Evolutionary conservation across 2,797 vertebrate genomes (phyloP), one percentile per base, ranked within the genome.

Genomic region (Gobio occitaniae): DNA sequence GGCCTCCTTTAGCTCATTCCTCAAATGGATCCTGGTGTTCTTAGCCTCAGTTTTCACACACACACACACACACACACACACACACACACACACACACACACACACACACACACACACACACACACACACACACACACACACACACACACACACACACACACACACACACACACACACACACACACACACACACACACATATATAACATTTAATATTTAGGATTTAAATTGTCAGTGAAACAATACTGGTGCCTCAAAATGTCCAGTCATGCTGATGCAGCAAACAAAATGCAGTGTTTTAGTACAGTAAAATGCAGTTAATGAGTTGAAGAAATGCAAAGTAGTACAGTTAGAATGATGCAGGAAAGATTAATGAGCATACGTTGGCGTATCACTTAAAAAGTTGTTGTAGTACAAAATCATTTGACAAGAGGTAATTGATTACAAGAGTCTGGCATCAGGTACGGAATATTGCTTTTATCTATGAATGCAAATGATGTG

Each of bases 281-380:
- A 61, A 59, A 36, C 8, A 29, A 81, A 80, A 56, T 19, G 4
- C 21, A 10, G 15, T 29, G 19, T 41, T 81, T 71, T 29, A 32
- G 21, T 38, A 75, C 29, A 38, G 74, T 82, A 29, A 81, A 71
- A 81, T 71, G 50, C 50, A 63, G 16, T 19, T 63, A 76, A 76
- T 77, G 32, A 44, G 70, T 52, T 75, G 5, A 25, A 36, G 16
- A 76, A 66, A n/a, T 25, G 21, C 21, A 66, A 54, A 25, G 52
- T 71, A 72, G 29, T 65, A 21, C n/a, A 63, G 66, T 59, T 41
- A 16, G 19, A 71, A 65, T 61, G 71, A 77, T 88, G 78, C 86
- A 12, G 6, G 86, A 87, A 92, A 93, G 92, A 94, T 93, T 91
- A 94, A 93, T 91, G 92, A 92, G 88, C n/a, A 47, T 90, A 90